These are phyloP conservation scores for Conops quadrifasciatus DNA, from an alignment of 2,888 invertebrate genomes.

Conservation along the genomic window DNA sequence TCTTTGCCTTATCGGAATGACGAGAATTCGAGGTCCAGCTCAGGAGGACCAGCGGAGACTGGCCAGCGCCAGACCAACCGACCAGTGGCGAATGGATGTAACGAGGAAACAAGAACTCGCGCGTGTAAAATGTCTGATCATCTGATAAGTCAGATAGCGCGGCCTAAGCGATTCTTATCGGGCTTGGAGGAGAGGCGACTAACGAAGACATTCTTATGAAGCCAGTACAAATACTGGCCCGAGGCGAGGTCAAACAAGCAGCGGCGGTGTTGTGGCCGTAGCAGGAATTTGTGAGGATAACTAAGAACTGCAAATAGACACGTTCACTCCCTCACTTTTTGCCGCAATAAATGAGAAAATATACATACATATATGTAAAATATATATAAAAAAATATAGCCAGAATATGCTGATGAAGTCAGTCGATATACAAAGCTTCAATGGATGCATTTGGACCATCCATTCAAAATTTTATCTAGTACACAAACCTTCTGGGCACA, in stretches of 20 bases:
- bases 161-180: conserved; percentile 30
- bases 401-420: too few relatives aligned
- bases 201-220: conserved; percentile 18
- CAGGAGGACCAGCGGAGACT: conserved; percentile 21
- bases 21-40: conserved; percentile 20
- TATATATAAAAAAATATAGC: too few relatives aligned
- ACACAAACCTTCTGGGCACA: too few relatives aligned
- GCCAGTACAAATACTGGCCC: conserved; percentile 15
- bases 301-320: not conserved
- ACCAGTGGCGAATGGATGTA: not conserved
- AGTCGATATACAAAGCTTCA: too few relatives aligned
- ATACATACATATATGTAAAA: too few relatives aligned
- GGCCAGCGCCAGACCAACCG: conserved; percentile 31
- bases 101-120: conserved; percentile 26
- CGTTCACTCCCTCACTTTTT: not conserved
- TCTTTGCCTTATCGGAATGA: conserved; percentile 30
- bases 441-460: too few relatives aligned
- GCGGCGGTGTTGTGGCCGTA: not conserved
- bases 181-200: not conserved
- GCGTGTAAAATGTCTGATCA: conserved; percentile 33
- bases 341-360: too few relatives aligned
- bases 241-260: conserved; percentile 2
- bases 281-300: too few relatives aligned
- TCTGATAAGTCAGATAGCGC: conserved; percentile 19
- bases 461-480: too few relatives aligned